phyloP scores from a whole-genome alignment of 2,797 vertebrate species.

The Varecia variegata region DNA sequence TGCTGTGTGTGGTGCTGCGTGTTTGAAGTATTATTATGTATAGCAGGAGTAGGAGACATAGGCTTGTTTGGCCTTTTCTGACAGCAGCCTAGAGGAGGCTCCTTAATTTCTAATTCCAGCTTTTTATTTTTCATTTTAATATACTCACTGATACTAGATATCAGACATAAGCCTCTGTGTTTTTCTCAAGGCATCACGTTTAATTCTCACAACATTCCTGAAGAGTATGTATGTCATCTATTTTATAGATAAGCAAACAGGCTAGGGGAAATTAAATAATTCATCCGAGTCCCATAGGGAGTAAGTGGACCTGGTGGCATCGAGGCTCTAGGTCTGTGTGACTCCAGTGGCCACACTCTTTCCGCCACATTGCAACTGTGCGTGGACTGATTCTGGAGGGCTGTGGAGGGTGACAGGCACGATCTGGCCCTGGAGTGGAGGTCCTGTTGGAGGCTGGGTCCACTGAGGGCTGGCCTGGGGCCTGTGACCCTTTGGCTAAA shows the following conservation, averaged over 20 bases:
- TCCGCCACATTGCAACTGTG: rapidly evolving
- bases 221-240: neutral
- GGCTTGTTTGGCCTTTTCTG: neutral
- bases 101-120: neutral
- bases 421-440: neutral
- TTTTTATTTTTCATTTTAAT: neutral
- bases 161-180: neutral
- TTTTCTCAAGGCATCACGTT: neutral
- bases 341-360: neutral
- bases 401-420: neutral
- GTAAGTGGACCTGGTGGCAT: neutral
- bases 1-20: neutral
- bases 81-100: neutral
- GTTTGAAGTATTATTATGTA: neutral
- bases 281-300: neutral
- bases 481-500: neutral
- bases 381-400: rapidly evolving
- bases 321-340: neutral
- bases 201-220: neutral
- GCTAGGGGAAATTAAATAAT: neutral
- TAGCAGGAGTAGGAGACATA: neutral
- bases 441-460: neutral
- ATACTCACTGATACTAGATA: neutral
- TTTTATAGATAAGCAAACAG: neutral
- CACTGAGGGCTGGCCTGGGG: neutral